phyloP scores from a whole-genome alignment of 2,113 vertebrate genomes.

The Phalacrocorax pelagicus region DNA sequence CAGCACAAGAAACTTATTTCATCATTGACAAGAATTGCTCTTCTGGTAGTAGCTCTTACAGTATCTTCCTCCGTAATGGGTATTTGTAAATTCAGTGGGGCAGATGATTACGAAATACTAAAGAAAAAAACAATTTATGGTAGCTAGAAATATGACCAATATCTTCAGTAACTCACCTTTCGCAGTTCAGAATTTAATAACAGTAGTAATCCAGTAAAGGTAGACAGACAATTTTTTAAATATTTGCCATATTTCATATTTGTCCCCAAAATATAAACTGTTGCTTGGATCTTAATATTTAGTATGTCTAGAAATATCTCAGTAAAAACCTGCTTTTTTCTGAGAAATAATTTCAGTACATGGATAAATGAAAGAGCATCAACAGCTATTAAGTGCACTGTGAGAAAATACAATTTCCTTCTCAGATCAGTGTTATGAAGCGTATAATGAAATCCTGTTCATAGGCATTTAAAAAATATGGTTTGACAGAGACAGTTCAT shows the following conservation, averaged over 20 bases:
- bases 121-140: background rate
- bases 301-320: slow-evolving; percentile 1
- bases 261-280: slow-evolving; percentile 6
- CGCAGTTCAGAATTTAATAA: background rate
- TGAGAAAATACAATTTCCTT: slow-evolving; percentile 8
- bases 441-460: background rate
- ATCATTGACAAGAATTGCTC: background rate
- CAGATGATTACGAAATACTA: background rate
- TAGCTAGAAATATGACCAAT: background rate
- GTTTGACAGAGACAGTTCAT: background rate
- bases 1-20: background rate
- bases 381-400: background rate
- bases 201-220: background rate
- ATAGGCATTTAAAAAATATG: background rate
- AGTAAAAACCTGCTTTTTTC: background rate
- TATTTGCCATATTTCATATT: slow-evolving; percentile 11
- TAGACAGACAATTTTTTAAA: background rate
- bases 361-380: slow-evolving; percentile 2
- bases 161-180: background rate
- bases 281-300: slow-evolving; percentile 28
- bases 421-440: background rate
- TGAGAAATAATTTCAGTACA: slow-evolving; percentile 40
- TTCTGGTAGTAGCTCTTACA: background rate
- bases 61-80: background rate
- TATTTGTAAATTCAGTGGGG: background rate